Evolutionary conservation across 2,797 vertebrate genomes (phyloP).

Genomic region (Pterois miles): DNA sequence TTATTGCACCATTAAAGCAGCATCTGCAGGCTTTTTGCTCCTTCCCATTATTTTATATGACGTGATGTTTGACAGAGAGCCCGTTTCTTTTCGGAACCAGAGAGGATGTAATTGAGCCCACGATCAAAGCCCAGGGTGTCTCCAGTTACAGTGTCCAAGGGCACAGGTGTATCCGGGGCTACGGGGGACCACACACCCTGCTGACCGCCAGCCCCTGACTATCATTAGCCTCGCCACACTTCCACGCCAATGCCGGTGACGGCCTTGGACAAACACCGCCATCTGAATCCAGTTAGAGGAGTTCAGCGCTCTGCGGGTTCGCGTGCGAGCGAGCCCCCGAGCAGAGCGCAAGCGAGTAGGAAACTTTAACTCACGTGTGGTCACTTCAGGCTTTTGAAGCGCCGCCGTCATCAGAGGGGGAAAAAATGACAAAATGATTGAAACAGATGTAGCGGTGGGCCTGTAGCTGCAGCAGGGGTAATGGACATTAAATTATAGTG

Average conservation of each 20-base stretch:
- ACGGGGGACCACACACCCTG: conserved; percentile 77
- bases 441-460: conserved; percentile 78
- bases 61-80: conserved; percentile 40
- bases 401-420: conserved; percentile 63
- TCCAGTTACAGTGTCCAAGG: conserved; percentile 67
- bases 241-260: conserved; percentile 64
- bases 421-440: conserved; percentile 78
- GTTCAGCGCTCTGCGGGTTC: conserved; percentile 63
- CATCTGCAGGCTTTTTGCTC: conserved; percentile 1
- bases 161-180: conserved; percentile 74
- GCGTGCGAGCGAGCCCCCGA: conserved; percentile 64
- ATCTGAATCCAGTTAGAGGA: conserved; percentile 79
- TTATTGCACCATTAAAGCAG: conserved; percentile 4
- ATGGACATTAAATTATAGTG: conserved; percentile 76
- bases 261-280: conserved; percentile 81
- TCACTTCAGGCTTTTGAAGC: conserved; percentile 77
- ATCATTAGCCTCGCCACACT: conserved; percentile 79
- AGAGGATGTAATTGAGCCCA: conserved; percentile 54
- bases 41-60: conserved; percentile 10
- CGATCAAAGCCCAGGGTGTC: conserved; percentile 58
- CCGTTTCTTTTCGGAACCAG: conserved; percentile 38
- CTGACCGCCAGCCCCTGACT: conserved; percentile 70
- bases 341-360: conserved; percentile 66
- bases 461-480: conserved; percentile 65
- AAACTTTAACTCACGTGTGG: conserved; percentile 83